Evolutionary conservation across 1,140 invertebrate genomes (phyloP).

Genomic region (Cyclina sinensis): DNA sequence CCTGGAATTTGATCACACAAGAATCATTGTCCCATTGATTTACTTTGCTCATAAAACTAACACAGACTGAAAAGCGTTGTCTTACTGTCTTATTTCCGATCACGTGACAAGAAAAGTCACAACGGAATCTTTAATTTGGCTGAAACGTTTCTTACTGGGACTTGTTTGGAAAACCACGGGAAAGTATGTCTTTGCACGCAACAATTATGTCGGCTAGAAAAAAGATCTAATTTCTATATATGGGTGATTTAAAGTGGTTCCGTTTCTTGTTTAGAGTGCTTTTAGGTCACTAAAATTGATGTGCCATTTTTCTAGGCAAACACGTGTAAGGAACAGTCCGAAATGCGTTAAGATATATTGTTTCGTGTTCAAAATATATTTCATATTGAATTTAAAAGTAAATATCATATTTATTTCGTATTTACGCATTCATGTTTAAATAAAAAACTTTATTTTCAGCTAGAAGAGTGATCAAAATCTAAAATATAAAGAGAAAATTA

Average conservation of each 20-base stretch:
- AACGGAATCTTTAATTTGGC: constrained; percentile 10
- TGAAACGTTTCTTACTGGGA: background rate
- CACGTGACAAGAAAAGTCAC: background rate
- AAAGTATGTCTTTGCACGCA: background rate
- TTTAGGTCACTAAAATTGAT: background rate
- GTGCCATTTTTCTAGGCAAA: too few relatives aligned
- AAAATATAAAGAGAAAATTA: too few relatives aligned
- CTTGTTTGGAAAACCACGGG: background rate
- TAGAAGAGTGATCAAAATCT: too few relatives aligned
- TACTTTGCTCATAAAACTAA: background rate
- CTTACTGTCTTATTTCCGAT: background rate
- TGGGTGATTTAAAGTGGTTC: background rate
- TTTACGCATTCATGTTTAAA: too few relatives aligned
- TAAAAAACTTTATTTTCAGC: too few relatives aligned
- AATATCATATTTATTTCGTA: too few relatives aligned
- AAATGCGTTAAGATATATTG: too few relatives aligned
- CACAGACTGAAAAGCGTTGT: background rate
- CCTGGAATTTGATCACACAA: background rate
- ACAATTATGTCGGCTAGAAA: background rate
- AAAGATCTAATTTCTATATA: background rate
- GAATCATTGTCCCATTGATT: background rate
- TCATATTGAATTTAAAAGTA: too few relatives aligned
- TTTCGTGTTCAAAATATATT: too few relatives aligned
- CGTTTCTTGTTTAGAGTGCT: background rate
- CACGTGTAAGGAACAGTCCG: too few relatives aligned